phyloP scores from a whole-genome alignment of 2,113 vertebrate genomes.

The Lagenorhynchus albirostris region DNA sequence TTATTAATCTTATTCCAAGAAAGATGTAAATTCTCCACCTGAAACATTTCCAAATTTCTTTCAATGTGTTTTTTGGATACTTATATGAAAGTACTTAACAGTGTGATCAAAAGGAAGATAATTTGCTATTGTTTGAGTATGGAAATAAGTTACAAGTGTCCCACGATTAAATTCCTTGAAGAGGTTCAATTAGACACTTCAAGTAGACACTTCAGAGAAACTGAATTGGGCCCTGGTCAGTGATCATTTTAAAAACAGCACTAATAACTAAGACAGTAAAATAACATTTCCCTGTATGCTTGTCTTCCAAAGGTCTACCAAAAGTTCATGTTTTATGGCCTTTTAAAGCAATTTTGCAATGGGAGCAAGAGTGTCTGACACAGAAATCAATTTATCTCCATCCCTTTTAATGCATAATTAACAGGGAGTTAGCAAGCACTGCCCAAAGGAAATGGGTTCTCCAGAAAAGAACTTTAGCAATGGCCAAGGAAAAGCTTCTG shows the following conservation, averaged over 20 bases:
- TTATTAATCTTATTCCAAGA: neutral
- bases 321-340: neutral
- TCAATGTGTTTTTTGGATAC: neutral
- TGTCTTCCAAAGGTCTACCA: neutral
- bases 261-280: constrained; percentile 31
- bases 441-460: neutral
- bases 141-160: neutral
- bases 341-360: constrained; percentile 1
- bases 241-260: constrained; percentile 39
- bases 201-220: constrained; percentile 23
- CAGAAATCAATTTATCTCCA: neutral
- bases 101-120: neutral
- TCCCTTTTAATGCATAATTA: neutral
- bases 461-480: neutral
- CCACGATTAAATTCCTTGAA: constrained; percentile 32
- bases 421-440: neutral
- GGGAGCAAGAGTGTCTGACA: neutral
- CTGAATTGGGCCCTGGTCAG: constrained; percentile 16
- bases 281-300: neutral
- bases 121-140: neutral
- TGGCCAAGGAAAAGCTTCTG: neutral
- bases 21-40: neutral
- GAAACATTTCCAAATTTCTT: constrained; percentile 25
- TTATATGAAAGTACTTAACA: neutral
- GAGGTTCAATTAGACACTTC: neutral